Conservation (phyloP, 2,113 vertebrate species). For the Brachyhypopomus gauderio region DNA sequence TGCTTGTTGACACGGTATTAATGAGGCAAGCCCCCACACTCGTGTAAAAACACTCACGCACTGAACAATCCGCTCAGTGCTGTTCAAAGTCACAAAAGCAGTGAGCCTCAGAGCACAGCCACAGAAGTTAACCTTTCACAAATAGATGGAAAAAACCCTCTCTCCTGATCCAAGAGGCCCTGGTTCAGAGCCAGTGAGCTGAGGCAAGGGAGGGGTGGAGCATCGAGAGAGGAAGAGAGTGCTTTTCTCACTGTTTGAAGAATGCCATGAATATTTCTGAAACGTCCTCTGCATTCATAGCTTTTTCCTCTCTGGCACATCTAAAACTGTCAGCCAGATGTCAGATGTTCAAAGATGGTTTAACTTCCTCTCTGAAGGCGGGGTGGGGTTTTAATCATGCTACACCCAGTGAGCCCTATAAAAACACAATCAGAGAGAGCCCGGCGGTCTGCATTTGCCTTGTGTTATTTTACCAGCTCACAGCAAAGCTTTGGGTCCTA, state of each 20-base stretch:
- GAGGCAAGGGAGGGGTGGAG: slow-evolving; percentile 17
- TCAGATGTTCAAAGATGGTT: slow-evolving; percentile 63
- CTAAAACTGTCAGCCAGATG: slow-evolving; percentile 62
- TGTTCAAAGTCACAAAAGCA: slow-evolving; percentile 34
- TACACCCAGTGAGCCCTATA: slow-evolving; percentile 28
- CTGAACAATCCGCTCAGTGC: slow-evolving; percentile 5
- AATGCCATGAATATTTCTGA: slow-evolving; percentile 68
- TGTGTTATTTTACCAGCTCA: slow-evolving; percentile 41
- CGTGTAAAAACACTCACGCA: slow-evolving; percentile 26
- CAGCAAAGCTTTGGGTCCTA: slow-evolving; percentile 22
- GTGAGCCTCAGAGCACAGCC: slow-evolving; percentile 5
- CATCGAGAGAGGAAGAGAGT: slow-evolving; percentile 26
- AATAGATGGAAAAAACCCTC: slow-evolving; percentile 32
- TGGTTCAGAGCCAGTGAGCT: slow-evolving; percentile 38
- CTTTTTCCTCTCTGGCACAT: slow-evolving; percentile 58
- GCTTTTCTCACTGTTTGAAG: slow-evolving; percentile 46
- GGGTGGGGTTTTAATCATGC: slow-evolving; percentile 39
- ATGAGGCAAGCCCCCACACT: slow-evolving; percentile 11
- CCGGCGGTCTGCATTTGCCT: slow-evolving; percentile 40
- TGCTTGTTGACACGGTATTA: slow-evolving; percentile 31
- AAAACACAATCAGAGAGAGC: slow-evolving; percentile 41
- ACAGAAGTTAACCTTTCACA: slow-evolving; percentile 27
- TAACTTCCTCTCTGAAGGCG: slow-evolving; percentile 35
- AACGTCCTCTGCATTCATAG: slow-evolving; percentile 65
- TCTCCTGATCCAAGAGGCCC: slow-evolving; percentile 22